Conservation (phyloP, 2,797 vertebrate species). For the Phoeniculus purpureus region DNA sequence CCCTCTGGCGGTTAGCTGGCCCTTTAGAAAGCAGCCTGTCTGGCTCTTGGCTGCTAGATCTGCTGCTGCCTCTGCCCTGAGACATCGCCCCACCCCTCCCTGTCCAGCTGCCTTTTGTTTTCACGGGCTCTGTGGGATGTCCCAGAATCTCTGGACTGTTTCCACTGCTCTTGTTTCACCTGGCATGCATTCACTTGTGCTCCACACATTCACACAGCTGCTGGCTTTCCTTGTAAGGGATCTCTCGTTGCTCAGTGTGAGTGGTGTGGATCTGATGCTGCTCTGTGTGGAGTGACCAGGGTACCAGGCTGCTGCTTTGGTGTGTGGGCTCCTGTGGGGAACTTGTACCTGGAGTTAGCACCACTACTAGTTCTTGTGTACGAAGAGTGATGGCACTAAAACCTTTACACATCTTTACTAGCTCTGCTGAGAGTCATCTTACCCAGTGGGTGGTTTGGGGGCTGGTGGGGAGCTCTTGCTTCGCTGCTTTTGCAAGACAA, state of each 20-base stretch:
- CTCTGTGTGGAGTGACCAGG: not conserved
- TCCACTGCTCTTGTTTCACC: not conserved
- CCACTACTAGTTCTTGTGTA: not conserved
- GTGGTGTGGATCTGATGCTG: accelerated
- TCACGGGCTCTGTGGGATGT: not conserved
- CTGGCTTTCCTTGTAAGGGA: not conserved
- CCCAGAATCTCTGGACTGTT: not conserved
- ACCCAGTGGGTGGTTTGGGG: not conserved
- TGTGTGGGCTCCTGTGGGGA: not conserved
- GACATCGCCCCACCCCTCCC: not conserved
- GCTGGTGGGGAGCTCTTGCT: not conserved
- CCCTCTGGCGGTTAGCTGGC: not conserved
- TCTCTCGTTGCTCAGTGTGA: not conserved
- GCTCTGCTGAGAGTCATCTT: not conserved
- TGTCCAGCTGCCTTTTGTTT: slow-evolving; percentile 17
- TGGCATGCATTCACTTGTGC: not conserved
- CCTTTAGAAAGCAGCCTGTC: not conserved
- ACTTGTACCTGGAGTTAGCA: not conserved
- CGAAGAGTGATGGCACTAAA: not conserved
- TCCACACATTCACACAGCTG: accelerated
- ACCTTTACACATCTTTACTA: not conserved
- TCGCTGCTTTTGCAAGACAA: slow-evolving; percentile 12
- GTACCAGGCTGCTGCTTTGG: not conserved
- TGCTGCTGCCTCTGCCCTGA: not conserved
- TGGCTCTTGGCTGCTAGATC: not conserved